phyloP scores from a whole-genome alignment of 1,140 invertebrate genomes.

The Saccostrea echinata region DNA sequence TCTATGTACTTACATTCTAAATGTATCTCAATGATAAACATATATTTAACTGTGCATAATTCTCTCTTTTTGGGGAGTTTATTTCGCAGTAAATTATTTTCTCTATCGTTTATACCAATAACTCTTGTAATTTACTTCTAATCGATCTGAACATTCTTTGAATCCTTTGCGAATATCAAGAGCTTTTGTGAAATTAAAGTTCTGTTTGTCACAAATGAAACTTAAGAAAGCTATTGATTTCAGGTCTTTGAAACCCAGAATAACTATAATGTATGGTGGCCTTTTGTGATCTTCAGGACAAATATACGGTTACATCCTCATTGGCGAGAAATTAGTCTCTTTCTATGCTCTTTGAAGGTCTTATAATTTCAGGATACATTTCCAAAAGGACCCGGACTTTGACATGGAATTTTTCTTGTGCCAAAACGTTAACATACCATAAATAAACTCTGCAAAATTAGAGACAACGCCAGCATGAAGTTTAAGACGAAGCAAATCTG shows the following conservation, averaged over 20 bases:
- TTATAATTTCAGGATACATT: neutral
- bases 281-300: slow-evolving; percentile 21
- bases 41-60: neutral
- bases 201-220: slow-evolving; percentile 3
- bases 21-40: neutral
- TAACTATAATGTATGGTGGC: neutral
- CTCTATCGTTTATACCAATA: neutral
- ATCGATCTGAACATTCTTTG: neutral
- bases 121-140: neutral
- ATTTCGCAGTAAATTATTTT: neutral
- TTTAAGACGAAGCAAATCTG: neutral
- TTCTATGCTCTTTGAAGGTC: neutral
- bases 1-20: neutral
- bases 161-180: neutral
- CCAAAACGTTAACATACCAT: neutral
- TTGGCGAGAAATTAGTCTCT: neutral
- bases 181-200: slow-evolving; percentile 4
- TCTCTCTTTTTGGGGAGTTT: neutral
- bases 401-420: neutral
- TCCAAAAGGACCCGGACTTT: neutral
- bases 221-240: slow-evolving; percentile 12
- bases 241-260: neutral
- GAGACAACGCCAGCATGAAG: too few species aligned
- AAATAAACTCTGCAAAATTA: neutral
- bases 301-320: slow-evolving; percentile 3